Evolutionary conservation across 2,888 invertebrate genomes (phyloP), one percentile per base, ranked within the genome.

Genomic region (Lasioglossum lativentre): DNA sequence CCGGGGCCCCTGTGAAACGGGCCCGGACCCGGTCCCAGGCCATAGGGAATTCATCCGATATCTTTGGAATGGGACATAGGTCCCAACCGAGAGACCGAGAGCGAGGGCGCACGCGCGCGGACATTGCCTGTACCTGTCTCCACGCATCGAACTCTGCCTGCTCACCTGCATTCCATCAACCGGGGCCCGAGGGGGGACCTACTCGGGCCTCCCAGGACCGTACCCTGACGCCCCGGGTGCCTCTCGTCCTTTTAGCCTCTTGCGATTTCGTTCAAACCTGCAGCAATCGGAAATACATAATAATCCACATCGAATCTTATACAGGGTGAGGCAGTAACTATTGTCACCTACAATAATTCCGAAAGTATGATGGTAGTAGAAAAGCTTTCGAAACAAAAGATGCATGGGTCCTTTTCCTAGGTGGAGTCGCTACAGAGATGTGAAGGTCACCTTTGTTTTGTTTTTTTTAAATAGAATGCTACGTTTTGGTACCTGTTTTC

Each of bases 61-160:
- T 95, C 93, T 95, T 95, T 94, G 92, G 94, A 94, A 95, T 93
- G 94, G 94, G 91, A 90, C 93, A 92, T 95, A 94, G 93, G 94
- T 93, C 93, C 92, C 90, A 87, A 83, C 90, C 82, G 66, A 23
- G 47, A 52, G 59, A 63, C 30, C 63, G 63, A 63, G 56, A 63
- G 63, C 63, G 63, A 66, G 66, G 66, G 66, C 66, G 66, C 66
- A 34, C 66, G 66, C 30, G 66, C 66, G 66, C 92, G 93, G 93
- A 93, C 94, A 93, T 92, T 92, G 94, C 93, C 93, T 94, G 93
- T 94, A 94, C 94, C 94, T 94, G 94, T 94, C 95, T 94, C 94
- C 95, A 92, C 93, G 94, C 94, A 92, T 94, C 94, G 90, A 93
- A 93, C 92, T 94, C 94, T 92, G 93, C 93, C 90, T 92, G 92